Percentiles rank a stretch among this genome's conserved stretches.
Conservation (phyloP, 2,797 vertebrate species). For the Petrocephalus sullivani region DNA sequence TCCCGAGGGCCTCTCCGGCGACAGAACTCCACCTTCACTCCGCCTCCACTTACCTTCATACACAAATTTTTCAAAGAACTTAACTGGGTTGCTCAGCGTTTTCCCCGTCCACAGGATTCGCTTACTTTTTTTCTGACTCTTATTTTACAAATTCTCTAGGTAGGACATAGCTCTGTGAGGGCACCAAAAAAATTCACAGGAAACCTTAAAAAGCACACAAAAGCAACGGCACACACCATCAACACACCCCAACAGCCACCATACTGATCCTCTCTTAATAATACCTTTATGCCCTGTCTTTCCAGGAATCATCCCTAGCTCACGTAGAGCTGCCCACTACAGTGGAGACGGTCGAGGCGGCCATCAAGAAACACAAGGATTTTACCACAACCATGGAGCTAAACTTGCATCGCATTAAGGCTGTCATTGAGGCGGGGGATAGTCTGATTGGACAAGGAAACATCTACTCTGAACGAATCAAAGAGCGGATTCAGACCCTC, state of each 20-base stretch:
- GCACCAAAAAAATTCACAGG: not conserved
- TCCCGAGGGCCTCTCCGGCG: not conserved
- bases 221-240: not conserved
- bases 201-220: not conserved
- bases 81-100: not conserved
- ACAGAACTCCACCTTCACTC: not conserved
- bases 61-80: not conserved
- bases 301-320: constrained; percentile 71
- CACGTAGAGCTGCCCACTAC: constrained; percentile 74
- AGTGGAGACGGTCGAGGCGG: constrained; percentile 70
- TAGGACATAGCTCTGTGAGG: not conserved
- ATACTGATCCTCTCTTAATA: not conserved
- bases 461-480: constrained; percentile 74
- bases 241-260: not conserved
- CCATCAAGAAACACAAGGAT: constrained; percentile 81
- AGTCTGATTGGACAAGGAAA: constrained; percentile 79
- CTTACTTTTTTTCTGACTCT: not conserved
- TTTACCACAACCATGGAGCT: constrained; percentile 88
- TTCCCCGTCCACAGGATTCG: not conserved
- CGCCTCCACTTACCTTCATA: not conserved
- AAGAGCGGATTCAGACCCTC: constrained; percentile 67
- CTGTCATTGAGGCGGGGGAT: constrained; percentile 78
- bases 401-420: constrained; percentile 77
- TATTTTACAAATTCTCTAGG: not conserved
- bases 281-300: not conserved